phyloP scores from a whole-genome alignment of 2,113 vertebrate species.

The Campylorhamphus procurvoides region DNA sequence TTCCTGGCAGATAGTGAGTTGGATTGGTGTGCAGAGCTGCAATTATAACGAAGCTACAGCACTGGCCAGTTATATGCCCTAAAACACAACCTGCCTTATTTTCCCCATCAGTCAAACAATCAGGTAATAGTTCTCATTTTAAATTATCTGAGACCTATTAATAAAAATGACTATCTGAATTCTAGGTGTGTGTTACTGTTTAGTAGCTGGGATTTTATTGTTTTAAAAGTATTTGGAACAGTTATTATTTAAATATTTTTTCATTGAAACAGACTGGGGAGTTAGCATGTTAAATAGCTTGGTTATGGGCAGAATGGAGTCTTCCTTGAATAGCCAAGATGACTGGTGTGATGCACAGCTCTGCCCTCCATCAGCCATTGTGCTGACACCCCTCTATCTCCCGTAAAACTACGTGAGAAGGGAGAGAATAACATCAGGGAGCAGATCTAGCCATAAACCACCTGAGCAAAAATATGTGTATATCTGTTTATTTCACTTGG shows the following conservation, averaged over 20 bases:
- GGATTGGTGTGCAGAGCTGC: not conserved
- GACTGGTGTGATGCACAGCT: not conserved
- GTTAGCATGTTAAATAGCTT: not conserved
- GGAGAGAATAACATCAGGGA: not conserved
- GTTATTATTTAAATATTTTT: not conserved
- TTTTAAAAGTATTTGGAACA: not conserved
- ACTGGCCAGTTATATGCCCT: not conserved
- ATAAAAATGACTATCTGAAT: not conserved
- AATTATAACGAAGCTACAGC: not conserved
- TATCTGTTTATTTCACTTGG: not conserved
- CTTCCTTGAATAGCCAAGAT: not conserved
- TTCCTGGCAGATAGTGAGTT: not conserved
- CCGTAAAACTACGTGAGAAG: accelerated
- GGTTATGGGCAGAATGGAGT: not conserved
- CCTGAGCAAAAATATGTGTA: not conserved
- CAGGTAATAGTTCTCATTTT: not conserved
- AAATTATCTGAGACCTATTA: not conserved
- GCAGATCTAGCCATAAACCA: not conserved
- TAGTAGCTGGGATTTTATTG: not conserved
- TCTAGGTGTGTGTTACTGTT: not conserved
- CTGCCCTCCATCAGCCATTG: not conserved
- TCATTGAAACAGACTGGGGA: not conserved
- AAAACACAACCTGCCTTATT: not conserved
- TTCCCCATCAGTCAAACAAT: not conserved
- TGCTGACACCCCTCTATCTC: not conserved